Base-by-base conservation (phyloP, 2,797 vertebrate genomes). In the Phyllotis vaccarum region DNA sequence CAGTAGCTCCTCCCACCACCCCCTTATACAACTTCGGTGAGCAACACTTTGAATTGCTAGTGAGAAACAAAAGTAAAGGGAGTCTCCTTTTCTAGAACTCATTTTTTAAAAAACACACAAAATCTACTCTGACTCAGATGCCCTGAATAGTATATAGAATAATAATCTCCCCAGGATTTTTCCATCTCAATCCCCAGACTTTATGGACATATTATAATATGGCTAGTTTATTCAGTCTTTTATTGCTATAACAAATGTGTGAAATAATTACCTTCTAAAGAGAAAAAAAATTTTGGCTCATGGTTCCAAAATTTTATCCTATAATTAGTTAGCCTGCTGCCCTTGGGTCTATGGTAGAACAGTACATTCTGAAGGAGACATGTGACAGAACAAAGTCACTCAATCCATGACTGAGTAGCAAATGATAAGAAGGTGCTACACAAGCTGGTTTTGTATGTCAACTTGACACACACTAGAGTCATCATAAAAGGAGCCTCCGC, bases 91-190 rank as follows among this genome's bases (percentile, higher is more conserved):
- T 85, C 58, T 95, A 24, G 27, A 86, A 86, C 34, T 27, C 14
- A 94, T 86, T 95, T 89, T 58, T 96, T 93, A 31, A 82, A 66
- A 82, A 92, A 62, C 2, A 83, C 72, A 40, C 3, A 10, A 75
- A 75, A 49, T 11, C 34, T 81, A 10, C 24, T 81, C 22, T 58
- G 70, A 91, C 93, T 86, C 37, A 60, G 31, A 91, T 72, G 66
- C 5, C 43, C 54, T 62, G 78, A 80, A 3, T 72, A 2, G 7
- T 64, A 62, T 64, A 24, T 3, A 94, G 29, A 93, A 83, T 74
- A 86, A 91, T 27, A 22, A 19, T 43, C 21, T 74, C 43, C 40
- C 46, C 54, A 85, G 88, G 40, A n/a, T 81, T 31, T 9, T 6
- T 75, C 8, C 54, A 16, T 80, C 29, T 46, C 80, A 70, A 87